phyloP scores from a whole-genome alignment of 2,113 vertebrate genomes.

The Colius striatus region DNA sequence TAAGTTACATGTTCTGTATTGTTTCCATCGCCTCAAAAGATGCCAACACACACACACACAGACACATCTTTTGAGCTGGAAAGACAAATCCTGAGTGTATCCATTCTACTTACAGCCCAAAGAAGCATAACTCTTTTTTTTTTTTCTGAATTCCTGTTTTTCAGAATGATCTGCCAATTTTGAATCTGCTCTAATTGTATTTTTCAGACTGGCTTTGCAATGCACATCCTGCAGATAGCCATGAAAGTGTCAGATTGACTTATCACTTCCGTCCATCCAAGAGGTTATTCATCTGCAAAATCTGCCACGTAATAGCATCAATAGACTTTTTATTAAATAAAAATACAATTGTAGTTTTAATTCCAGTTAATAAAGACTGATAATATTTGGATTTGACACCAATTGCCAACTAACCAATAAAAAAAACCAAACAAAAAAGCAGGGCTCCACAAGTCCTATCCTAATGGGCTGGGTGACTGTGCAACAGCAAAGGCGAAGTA shows the following conservation, averaged over 20 bases:
- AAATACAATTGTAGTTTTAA: not conserved
- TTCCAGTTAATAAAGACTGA: not conserved
- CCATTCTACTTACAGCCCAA: not conserved
- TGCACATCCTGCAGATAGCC: not conserved
- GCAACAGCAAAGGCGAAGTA: not conserved
- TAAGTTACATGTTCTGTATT: not conserved
- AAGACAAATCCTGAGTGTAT: not conserved
- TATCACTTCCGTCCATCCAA: not conserved
- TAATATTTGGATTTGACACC: not conserved
- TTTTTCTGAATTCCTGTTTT: not conserved
- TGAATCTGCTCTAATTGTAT: not conserved
- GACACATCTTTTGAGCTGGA: not conserved
- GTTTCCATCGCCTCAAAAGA: not conserved
- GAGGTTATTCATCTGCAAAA: not conserved
- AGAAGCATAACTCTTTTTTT: not conserved
- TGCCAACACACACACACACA: not conserved
- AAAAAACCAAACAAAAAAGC: not conserved
- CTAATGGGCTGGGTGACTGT: not conserved
- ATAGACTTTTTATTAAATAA: not conserved
- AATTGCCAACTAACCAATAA: not conserved
- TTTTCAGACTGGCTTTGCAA: not conserved
- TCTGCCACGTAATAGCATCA: not conserved
- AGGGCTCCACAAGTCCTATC: not conserved
- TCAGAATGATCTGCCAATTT: not conserved
- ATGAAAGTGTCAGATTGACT: not conserved